Conservation (phyloP, 1,140 invertebrate genomes). For the Pinna nobilis region DNA sequence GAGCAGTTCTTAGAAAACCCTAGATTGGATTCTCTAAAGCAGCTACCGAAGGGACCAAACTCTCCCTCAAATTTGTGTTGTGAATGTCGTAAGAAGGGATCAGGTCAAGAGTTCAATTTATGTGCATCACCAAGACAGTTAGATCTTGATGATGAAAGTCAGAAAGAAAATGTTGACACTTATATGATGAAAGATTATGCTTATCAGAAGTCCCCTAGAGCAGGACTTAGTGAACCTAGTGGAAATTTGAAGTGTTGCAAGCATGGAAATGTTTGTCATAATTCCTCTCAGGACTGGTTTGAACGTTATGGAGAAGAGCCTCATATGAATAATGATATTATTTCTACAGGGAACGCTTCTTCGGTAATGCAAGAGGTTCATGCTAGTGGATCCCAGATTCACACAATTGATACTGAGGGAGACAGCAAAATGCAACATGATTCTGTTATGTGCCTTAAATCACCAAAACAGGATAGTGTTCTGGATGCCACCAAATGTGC, state of each 20-base stretch:
- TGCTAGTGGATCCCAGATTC: conserved; percentile 23
- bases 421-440: conserved; percentile 10
- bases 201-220: conserved; percentile 36
- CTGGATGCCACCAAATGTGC: conserved; percentile 16
- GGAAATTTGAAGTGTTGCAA: conserved; percentile 29
- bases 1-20: conserved; percentile 18
- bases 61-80: conserved; percentile 28
- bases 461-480: conserved; percentile 29
- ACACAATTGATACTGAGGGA: conserved; percentile 22
- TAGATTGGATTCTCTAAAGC: conserved; percentile 19
- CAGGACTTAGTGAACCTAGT: neutral
- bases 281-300: conserved; percentile 35
- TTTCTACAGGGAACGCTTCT: conserved; percentile 1
- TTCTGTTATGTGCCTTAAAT: conserved; percentile 26
- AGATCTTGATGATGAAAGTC: conserved; percentile 38
- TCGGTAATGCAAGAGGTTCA: conserved; percentile 40
- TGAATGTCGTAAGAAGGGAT: conserved; percentile 26
- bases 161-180: conserved; percentile 42
- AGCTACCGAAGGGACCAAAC: conserved; percentile 19
- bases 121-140: conserved; percentile 12
- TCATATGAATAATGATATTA: conserved; percentile 12
- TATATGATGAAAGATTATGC: conserved; percentile 35
- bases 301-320: conserved; percentile 22
- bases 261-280: conserved; percentile 8
- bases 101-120: neutral